These are phyloP conservation scores for Paramormyrops kingsleyae DNA, from an alignment of 2,113 vertebrate genomes.

Conservation along the genomic window DNA sequence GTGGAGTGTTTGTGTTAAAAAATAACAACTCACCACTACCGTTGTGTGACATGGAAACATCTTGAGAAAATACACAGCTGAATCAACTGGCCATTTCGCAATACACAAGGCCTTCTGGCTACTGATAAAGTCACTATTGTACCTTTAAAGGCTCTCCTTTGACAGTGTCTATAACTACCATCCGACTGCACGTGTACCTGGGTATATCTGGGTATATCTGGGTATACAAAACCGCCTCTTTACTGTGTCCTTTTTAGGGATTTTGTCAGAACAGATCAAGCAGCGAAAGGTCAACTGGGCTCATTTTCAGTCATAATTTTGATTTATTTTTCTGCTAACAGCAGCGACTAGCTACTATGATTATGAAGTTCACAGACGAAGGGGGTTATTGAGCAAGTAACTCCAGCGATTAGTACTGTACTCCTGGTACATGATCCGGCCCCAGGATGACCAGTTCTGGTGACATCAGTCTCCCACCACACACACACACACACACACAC, in stretches of 20 bases:
- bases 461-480: background rate
- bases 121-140: background rate
- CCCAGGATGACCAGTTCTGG: background rate
- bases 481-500: background rate
- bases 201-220: conserved; percentile 25
- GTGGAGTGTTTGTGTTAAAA: background rate
- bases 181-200: background rate
- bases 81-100: background rate
- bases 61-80: background rate
- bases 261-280: conserved; percentile 34
- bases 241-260: conserved; percentile 23
- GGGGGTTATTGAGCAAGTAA: conserved; percentile 16
- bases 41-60: background rate
- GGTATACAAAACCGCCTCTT: conserved; percentile 25
- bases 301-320: conserved; percentile 30
- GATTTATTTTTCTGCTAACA: conserved; percentile 36
- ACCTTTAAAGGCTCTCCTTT: background rate
- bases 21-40: background rate
- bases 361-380: background rate
- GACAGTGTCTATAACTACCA: background rate
- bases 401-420: background rate
- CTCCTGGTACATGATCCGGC: background rate
- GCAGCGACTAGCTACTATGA: conserved; percentile 26
- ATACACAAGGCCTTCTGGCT: background rate
- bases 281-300: conserved; percentile 46